These are phyloP conservation scores for Terrapene triunguis DNA, from an alignment of 2,113 vertebrate genomes.

Conservation along the genomic window DNA sequence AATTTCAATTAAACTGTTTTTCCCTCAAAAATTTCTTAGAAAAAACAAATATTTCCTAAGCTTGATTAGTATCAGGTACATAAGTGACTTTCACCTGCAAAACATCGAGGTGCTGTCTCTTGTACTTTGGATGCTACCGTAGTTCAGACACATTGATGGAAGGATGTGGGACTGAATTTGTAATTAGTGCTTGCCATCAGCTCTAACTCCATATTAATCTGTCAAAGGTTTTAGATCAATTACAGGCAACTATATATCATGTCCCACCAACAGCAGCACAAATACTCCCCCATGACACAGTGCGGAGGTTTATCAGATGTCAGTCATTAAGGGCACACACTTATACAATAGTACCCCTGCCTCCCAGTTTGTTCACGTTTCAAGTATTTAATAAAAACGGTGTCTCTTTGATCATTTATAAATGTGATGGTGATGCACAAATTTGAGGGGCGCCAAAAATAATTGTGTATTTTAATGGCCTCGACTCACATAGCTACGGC, in stretches of 20 bases:
- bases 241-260: not conserved
- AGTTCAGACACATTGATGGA: not conserved
- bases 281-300: not conserved
- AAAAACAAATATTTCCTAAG: not conserved
- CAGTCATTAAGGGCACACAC: not conserved
- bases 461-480: not conserved
- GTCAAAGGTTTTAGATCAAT: constrained; percentile 27
- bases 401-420: not conserved
- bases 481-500: not conserved
- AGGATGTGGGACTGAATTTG: not conserved
- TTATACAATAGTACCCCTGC: not conserved
- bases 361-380: not conserved
- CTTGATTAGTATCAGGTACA: not conserved
- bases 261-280: not conserved
- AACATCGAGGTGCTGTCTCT: not conserved
- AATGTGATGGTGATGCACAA: not conserved
- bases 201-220: constrained; percentile 4
- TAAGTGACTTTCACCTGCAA: not conserved
- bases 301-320: not conserved
- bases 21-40: not conserved
- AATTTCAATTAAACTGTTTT: constrained; percentile 26
- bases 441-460: not conserved
- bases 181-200: not conserved
- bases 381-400: not conserved
- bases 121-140: not conserved